Evolutionary conservation across 2,797 vertebrate genomes (phyloP).

Genomic region (Hippopotamyrus pictus): DNA sequence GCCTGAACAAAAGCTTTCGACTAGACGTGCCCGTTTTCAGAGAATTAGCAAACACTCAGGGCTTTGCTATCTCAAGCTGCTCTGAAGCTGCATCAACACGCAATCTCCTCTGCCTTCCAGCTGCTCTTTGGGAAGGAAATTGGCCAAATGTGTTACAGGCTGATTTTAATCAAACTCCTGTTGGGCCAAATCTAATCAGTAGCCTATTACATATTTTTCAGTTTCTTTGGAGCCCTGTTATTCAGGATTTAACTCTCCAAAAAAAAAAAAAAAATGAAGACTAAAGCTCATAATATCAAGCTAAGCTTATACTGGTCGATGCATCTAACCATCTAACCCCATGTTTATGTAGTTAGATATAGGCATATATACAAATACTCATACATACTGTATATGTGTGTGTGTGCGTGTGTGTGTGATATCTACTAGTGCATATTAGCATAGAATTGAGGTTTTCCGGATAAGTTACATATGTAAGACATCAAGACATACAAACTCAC

Average conservation of each 20-base stretch:
- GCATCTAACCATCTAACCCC: neutral
- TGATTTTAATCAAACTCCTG: neutral
- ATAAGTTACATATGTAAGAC: neutral
- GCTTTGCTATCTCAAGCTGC: neutral
- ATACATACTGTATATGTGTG: neutral
- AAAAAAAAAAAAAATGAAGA: slow-evolving; percentile 25
- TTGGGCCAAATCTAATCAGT: neutral
- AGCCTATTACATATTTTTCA: neutral
- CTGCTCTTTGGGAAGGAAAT: neutral
- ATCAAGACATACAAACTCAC: neutral
- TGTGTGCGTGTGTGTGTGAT: neutral
- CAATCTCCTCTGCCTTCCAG: slow-evolving; percentile 7
- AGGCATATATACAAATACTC: neutral
- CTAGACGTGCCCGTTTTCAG: neutral
- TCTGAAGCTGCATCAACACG: slow-evolving; percentile 42
- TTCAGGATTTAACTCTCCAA: neutral
- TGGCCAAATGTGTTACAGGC: neutral
- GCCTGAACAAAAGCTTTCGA: neutral
- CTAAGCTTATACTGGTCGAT: neutral
- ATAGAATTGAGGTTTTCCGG: neutral
- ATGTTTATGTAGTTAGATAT: neutral
- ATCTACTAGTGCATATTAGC: slow-evolving; percentile 15
- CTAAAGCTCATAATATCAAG: slow-evolving; percentile 3
- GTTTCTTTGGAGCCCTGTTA: slow-evolving; percentile 11
- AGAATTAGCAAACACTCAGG: neutral